phyloP scores from a whole-genome alignment of 1,140 invertebrate species.

The Drosophila equinoxialis region DNA sequence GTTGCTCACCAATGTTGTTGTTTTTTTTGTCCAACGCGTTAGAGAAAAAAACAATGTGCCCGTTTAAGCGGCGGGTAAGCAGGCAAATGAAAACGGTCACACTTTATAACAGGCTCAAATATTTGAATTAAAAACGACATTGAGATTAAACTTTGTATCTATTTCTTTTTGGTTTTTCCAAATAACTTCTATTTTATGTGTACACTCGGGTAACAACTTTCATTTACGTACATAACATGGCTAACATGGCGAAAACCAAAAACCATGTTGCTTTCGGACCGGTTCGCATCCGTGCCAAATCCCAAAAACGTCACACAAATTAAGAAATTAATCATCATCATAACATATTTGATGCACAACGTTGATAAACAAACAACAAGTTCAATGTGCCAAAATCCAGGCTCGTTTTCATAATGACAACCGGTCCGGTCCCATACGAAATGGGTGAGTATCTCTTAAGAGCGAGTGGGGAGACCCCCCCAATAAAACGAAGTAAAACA shows the following conservation, averaged over 20 bases:
- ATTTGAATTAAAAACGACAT: no score
- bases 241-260: not conserved
- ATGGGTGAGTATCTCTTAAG: not conserved
- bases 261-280: not conserved
- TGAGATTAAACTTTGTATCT: not conserved
- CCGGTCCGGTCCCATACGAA: not conserved
- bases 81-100: not conserved
- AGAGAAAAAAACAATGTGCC: no score
- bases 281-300: not conserved
- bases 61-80: no score
- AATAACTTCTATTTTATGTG: not conserved
- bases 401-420: conserved; percentile 15
- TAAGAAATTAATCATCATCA: not conserved
- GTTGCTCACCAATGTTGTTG: conserved; percentile 7
- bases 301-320: not conserved
- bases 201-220: not conserved
- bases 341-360: not conserved
- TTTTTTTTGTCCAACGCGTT: not conserved
- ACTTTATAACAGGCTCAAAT: not conserved
- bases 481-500: conserved; percentile 5
- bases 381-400: conserved; percentile 13
- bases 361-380: conserved; percentile 11
- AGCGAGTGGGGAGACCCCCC: conserved; percentile 1
- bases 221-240: not conserved
- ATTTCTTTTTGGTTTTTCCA: not conserved